These are phyloP conservation scores for Cichladusa arquata DNA, from an alignment of 2,113 vertebrate species.

Conservation along the genomic window DNA sequence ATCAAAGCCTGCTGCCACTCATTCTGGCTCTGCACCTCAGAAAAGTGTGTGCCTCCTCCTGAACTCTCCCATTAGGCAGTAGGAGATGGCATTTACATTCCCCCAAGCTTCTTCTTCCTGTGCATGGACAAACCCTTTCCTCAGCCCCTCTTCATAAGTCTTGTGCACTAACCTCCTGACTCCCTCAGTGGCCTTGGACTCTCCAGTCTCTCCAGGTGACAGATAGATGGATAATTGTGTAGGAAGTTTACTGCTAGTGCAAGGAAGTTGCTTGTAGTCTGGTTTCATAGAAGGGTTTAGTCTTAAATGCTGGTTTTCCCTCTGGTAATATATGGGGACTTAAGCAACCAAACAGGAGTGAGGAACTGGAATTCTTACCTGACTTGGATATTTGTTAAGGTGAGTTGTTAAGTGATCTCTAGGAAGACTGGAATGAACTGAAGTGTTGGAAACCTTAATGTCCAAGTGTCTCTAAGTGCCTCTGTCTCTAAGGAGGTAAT, in stretches of 20 bases:
- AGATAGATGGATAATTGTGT: neutral
- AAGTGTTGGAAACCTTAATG: neutral
- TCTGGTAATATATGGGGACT: neutral
- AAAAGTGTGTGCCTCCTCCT: neutral
- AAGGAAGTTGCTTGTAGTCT: neutral
- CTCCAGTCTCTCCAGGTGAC: neutral
- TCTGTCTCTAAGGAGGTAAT: neutral
- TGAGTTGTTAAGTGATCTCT: neutral
- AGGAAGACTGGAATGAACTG: neutral
- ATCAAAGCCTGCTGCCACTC: neutral
- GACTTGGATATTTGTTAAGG: neutral
- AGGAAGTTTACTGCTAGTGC: neutral
- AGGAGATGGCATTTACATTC: neutral
- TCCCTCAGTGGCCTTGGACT: neutral
- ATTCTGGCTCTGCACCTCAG: neutral
- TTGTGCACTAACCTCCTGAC: neutral
- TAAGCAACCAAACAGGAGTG: neutral
- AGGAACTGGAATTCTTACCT: neutral
- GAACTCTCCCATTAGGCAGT: neutral
- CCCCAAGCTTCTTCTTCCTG: neutral
- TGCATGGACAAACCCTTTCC: neutral
- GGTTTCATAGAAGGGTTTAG: neutral
- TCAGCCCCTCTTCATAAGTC: neutral
- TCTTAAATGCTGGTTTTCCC: neutral
- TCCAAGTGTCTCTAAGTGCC: neutral